Conservation (phyloP, 2,888 invertebrate species). For the Brachylomia viminalis region DNA sequence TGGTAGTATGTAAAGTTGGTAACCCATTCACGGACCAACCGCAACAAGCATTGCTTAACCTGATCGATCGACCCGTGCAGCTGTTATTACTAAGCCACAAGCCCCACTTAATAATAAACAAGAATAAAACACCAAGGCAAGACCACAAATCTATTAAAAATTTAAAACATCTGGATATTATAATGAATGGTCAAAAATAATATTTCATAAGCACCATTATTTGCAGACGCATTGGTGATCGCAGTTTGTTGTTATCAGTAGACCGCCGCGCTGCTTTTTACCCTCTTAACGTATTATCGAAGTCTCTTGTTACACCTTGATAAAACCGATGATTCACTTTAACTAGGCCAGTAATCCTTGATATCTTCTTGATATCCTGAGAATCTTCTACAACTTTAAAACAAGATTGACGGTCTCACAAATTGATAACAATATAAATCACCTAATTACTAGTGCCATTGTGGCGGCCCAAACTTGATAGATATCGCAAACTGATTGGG, state of each 20-base stretch:
- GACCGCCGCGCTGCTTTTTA: background rate
- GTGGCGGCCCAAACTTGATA: slow-evolving; percentile 46
- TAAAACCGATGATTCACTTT: too few relatives aligned
- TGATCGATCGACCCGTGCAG: too few relatives aligned
- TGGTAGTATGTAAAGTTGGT: too few relatives aligned
- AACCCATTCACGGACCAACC: too few relatives aligned
- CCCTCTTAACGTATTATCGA: background rate
- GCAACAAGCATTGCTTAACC: too few relatives aligned
- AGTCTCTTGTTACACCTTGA: background rate
- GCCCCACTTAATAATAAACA: background rate
- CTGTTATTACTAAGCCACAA: too few relatives aligned
- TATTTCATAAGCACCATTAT: too few relatives aligned
- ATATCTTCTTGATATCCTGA: too few relatives aligned
- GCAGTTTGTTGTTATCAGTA: background rate
- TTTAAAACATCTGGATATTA: background rate
- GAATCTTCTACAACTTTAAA: slow-evolving; percentile 20
- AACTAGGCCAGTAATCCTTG: background rate
- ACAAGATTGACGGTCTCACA: slow-evolving; percentile 19
- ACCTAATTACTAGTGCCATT: slow-evolving; percentile 48
- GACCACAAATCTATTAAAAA: background rate
- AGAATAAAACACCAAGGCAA: background rate
- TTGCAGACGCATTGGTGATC: background rate
- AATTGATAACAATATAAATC: slow-evolving; percentile 55
- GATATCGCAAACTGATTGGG: slow-evolving; percentile 60
- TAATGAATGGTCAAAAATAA: background rate